A percentile compares a stretch with the other conserved stretches of the same genome.
Conservation (phyloP, 2,888 invertebrate genomes). For the Xestia ashworthii region DNA sequence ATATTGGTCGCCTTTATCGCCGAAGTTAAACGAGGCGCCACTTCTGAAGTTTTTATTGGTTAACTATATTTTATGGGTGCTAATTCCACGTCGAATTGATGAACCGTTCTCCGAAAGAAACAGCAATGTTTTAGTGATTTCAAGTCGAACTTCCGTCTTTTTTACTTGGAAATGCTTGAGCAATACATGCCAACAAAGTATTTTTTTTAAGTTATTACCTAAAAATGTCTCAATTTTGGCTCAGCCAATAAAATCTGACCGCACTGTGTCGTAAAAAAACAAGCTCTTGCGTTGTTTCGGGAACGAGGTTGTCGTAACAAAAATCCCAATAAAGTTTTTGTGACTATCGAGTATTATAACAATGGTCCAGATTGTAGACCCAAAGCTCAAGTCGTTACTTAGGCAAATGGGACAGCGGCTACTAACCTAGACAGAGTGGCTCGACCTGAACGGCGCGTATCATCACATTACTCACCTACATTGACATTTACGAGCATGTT, state of each 20-base stretch:
- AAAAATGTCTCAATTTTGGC: slow-evolving; percentile 59
- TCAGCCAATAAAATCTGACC: slow-evolving; percentile 58
- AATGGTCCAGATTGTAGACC: slow-evolving; percentile 46
- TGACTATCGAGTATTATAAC: slow-evolving; percentile 56
- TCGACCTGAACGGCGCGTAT: slow-evolving; percentile 56
- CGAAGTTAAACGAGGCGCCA: slow-evolving; percentile 27
- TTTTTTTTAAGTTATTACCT: slow-evolving; percentile 46
- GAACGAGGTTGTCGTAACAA: slow-evolving; percentile 62
- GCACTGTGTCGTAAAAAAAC: slow-evolving; percentile 60
- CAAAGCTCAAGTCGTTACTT: slow-evolving; percentile 50
- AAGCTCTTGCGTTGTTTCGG: slow-evolving; percentile 60
- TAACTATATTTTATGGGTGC: slow-evolving; percentile 18
- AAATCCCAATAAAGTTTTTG: slow-evolving; percentile 63
- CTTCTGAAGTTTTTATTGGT: slow-evolving; percentile 8
- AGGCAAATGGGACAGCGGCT: slow-evolving; percentile 46
- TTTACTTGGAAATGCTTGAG: slow-evolving; percentile 39
- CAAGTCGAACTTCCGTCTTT: slow-evolving; percentile 42
- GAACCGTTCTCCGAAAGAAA: slow-evolving; percentile 17
- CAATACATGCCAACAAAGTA: slow-evolving; percentile 34
- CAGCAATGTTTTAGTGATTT: slow-evolving; percentile 43
- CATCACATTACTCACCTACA: slow-evolving; percentile 68
- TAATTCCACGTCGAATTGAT: slow-evolving; percentile 20
- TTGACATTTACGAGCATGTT: slow-evolving; percentile 73
- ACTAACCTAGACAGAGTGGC: slow-evolving; percentile 47
- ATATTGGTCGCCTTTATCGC: slow-evolving; percentile 29